These are phyloP conservation scores for Pleuronectes platessa DNA, from an alignment of 2,113 vertebrate genomes.

Conservation along the genomic window DNA sequence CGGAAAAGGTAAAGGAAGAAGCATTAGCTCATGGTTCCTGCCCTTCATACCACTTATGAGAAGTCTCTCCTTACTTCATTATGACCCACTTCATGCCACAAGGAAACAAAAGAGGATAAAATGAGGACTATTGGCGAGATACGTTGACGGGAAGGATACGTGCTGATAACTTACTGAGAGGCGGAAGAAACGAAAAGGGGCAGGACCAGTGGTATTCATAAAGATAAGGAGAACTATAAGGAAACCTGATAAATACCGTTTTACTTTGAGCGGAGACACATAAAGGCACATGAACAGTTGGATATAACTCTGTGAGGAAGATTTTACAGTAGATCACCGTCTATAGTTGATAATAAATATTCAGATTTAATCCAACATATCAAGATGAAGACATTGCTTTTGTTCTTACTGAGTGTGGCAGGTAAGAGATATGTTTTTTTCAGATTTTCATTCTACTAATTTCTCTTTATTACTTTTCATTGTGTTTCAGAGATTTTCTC, in stretches of 20 bases:
- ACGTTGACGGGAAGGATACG: not conserved
- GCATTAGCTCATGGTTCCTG: no score
- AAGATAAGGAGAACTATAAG: constrained; percentile 18
- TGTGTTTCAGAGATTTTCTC: no score
- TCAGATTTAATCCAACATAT: constrained; percentile 3
- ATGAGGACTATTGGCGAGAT: constrained; percentile 6
- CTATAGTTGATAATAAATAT: not conserved
- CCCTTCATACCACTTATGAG: not conserved
- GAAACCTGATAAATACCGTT: constrained; percentile 11
- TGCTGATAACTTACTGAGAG: constrained; percentile 33
- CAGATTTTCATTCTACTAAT: no score
- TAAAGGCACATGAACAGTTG: no score
- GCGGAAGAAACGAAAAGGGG: constrained; percentile 7
- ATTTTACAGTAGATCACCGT: not conserved
- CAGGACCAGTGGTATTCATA: constrained; percentile 8
- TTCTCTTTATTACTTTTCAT: no score
- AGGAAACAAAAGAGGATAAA: constrained; percentile 46
- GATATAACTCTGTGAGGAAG: not conserved
- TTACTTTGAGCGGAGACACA: not conserved
- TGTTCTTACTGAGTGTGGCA: constrained; percentile 61
- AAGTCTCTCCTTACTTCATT: no score
- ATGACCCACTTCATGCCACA: not conserved
- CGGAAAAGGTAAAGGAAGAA: not conserved
- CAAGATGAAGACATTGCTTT: constrained; percentile 61
- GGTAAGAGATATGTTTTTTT: constrained; percentile 48